phyloP scores from a whole-genome alignment of 2,113 vertebrate species.

The Epinephelus lanceolatus region DNA sequence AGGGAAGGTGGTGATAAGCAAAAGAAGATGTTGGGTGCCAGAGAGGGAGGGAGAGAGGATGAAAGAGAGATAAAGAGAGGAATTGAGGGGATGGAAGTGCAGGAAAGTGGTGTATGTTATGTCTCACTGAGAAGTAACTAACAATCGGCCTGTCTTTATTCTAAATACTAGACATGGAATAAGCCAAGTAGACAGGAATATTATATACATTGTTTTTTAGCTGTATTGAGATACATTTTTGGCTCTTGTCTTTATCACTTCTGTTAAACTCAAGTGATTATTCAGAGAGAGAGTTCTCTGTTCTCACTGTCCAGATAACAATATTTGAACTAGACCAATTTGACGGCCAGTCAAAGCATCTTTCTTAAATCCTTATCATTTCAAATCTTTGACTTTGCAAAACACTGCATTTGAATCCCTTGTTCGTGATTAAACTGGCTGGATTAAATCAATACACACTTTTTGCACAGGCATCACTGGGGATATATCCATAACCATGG shows the following conservation, averaged over 20 bases:
- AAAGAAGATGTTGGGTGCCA: conserved; percentile 76
- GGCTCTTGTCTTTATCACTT: not conserved
- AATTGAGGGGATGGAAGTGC: conserved; percentile 46
- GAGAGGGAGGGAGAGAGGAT: conserved; percentile 56
- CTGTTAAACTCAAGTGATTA: not conserved
- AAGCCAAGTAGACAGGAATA: conserved; percentile 9
- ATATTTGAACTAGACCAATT: not conserved
- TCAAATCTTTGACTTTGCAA: conserved; percentile 11
- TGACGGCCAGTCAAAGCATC: not conserved
- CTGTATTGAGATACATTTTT: not conserved
- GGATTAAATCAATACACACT: conserved; percentile 84
- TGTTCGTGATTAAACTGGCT: conserved; percentile 34
- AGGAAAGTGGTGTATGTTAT: conserved; percentile 20
- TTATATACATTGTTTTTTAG: not conserved
- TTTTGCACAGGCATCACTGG: conserved; percentile 84
- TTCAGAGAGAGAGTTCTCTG: not conserved
- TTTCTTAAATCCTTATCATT: not conserved
- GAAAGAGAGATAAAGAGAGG: conserved; percentile 53
- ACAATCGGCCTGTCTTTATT: conserved; percentile 22
- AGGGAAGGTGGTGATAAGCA: conserved; percentile 78
- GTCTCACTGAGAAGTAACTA: conserved; percentile 41
- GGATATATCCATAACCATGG: conserved; percentile 76
- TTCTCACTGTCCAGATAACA: not conserved
- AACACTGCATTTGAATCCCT: conserved; percentile 33
- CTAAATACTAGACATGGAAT: not conserved